Evolutionary conservation across 2,797 vertebrate species (phyloP), one percentile per base, ranked within the genome.

Genomic region (Dendrocincla tyrannina): DNA sequence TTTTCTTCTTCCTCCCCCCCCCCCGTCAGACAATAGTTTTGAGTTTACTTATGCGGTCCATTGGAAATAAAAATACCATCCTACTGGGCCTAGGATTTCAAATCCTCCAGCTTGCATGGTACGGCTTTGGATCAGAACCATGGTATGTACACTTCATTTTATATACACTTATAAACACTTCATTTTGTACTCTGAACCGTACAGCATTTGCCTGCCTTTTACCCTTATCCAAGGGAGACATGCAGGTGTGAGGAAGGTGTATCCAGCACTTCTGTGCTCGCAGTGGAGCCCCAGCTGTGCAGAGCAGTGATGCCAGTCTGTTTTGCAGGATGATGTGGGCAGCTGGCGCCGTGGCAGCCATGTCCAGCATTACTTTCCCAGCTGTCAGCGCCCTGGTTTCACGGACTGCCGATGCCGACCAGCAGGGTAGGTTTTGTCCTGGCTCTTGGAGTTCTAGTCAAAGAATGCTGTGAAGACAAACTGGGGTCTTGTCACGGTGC

Each of bases 41-140:
- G 95, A 99, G 98, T 98, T 98, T 99, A 94, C 98, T 99, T 46
- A 99, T 99, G 98, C 97, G 98, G 24, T 99, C 98, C 85, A 99
- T 99, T 94, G 98, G 98, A 95, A 99, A 99, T 95, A 99, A 99
- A 97, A 99, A 99, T 70, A 99, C 98, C 64, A 99, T 99, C 95
- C 96, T 99, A 9, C 95, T 99, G 94, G 98, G 98, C 27, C 97
- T 99, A 8, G 98, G 98, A 28, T 99, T 99, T 97, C 98, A 99
- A n/a, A 99, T 99, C 76, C 93, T 99, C 37, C 98, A 99, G 52
- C 97, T 99, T 20, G 98, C 98, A 0, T 99, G 98, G 98, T 99
- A 99, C 5, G 98, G 98, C 91, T 99, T 99, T 68, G 98, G 98
- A 27, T 99, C 98, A 10, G 98, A 99, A 79, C 98, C 98, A 4